Evolutionary conservation across 1,140 invertebrate genomes (phyloP), one percentile per base, ranked within the genome.

Genomic region (Littorina saxatilis): DNA sequence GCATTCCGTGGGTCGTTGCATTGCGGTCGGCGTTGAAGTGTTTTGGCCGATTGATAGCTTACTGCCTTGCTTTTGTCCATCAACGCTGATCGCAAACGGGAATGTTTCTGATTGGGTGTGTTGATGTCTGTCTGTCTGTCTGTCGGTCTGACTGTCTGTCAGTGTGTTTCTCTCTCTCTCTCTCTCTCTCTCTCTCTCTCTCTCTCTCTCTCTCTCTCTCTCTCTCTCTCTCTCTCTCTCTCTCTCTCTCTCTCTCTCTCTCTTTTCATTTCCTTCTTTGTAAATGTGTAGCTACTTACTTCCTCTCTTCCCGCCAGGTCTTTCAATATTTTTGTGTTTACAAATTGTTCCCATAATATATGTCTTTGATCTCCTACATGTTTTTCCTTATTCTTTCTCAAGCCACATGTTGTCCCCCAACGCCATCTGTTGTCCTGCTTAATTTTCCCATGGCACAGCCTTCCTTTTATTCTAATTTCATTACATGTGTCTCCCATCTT

Each of bases 61-160:
- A 47, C 43, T 5, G 43, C 43, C n/a, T n/a, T n/a, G n/a, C n/a
- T n/a, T n/a, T n/a, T n/a, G n/a, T n/a, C n/a, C n/a, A n/a, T n/a
- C n/a, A n/a, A n/a, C n/a, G n/a, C n/a, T n/a, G n/a, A n/a, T 9
- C 7, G 43, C 43, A 47, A 9, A 17, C 43, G 43, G 43, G 43
- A 5, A 17, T 47, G 43, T 47, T 5, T 47, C 7, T 47, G 43
- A 9, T 5, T 47, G 43, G 5, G 43, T 47, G 43, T 47, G 43
- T 75, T 40, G 15, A 37, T 75, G 29, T 75, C 73, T 75, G 29
- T 75, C 73, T 75, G 29, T 75, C 73, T 75, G 29, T 75, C 73
- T 75, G 5, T 75, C 73, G 43, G 29, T 75, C 37, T 50, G 39
- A 47, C 37, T 75, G 3, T 75, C 47, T 75, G 20, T 66, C 58